phyloP scores from a whole-genome alignment of 2,888 invertebrate genomes.

The Teleiodes luculella region DNA sequence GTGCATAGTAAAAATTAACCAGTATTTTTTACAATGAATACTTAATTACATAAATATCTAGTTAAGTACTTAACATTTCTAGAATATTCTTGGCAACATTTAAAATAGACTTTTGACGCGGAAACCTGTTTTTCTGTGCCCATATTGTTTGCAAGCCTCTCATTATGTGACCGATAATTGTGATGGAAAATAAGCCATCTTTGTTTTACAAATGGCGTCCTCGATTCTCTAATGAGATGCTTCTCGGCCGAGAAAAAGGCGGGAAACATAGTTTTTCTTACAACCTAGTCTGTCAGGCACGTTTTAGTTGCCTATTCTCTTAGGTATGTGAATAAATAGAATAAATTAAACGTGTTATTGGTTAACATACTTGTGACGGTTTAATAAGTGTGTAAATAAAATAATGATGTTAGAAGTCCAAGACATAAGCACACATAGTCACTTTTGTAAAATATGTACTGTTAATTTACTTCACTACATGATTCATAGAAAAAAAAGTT shows the following conservation, averaged over 20 bases:
- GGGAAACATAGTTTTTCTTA: slow-evolving; percentile 7
- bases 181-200: slow-evolving; percentile 69
- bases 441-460: too few relatives aligned
- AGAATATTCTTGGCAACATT: slow-evolving; percentile 35
- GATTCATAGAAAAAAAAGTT: not conserved
- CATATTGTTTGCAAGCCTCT: slow-evolving; percentile 63
- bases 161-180: slow-evolving; percentile 62
- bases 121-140: slow-evolving; percentile 67
- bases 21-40: too few relatives aligned
- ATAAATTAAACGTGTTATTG: not conserved
- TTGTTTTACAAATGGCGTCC: slow-evolving; percentile 67
- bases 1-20: too few relatives aligned
- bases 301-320: too few relatives aligned
- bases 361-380: not conserved
- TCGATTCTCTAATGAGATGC: slow-evolving; percentile 46
- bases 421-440: too few relatives aligned
- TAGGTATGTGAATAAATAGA: not conserved
- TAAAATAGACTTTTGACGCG: slow-evolving; percentile 49
- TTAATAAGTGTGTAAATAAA: too few relatives aligned
- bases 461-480: too few relatives aligned
- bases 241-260: slow-evolving; percentile 31
- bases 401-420: too few relatives aligned
- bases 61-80: not conserved
- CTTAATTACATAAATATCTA: not conserved
- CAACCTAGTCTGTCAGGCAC: not conserved